Evolutionary conservation across 2,888 invertebrate species (phyloP), one percentile per base, ranked within the genome.

Genomic region (Andrena hattorfiana): DNA sequence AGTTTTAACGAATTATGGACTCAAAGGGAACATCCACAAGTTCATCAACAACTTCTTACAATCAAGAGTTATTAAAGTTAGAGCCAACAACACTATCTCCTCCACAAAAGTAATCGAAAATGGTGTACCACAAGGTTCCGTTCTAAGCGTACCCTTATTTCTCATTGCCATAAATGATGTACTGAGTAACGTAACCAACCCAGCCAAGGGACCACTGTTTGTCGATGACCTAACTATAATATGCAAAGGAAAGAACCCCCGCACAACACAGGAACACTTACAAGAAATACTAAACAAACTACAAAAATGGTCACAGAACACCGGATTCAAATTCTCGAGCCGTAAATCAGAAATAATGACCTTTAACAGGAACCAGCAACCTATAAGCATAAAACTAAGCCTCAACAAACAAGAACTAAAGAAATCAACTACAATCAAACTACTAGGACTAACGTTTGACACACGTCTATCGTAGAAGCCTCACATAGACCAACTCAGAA

Each of bases 111-210:
- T 49, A 16, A 6, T 72, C 2, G 49, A 74, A 59, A 74, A 59
- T 13, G 67, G 66, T 1, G 35, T 67, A 8, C 67, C 67, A 5
- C 74, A 74, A 51, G 67, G 49, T 0, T 74, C 67, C 13, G 74
- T 74, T 2, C 8, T 67, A 8, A 59, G 74, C 48, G 74, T 74
- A 35, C 20, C 54, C 5, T 23, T 76, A 30, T 63, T 76, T 6
- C n/a, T 75, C 8, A 20, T 69, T 2, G 75, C 62, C 6, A 77
- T 75, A 32, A 71, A 71, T 16, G 66, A 71, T 28, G 42, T 76
- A 13, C 20, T 23, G 0, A 56, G 49, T 0, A 63, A 30, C 32
- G 16, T 64, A 13, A 0, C 20, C 10, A 26, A 13, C 13, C 62
- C 71, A 2, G 42, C 67, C 3, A 77, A 51, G 13, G 35, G 26